Evolutionary conservation across 2,113 vertebrate genomes (phyloP).

Genomic region (Ifrita kowaldi): DNA sequence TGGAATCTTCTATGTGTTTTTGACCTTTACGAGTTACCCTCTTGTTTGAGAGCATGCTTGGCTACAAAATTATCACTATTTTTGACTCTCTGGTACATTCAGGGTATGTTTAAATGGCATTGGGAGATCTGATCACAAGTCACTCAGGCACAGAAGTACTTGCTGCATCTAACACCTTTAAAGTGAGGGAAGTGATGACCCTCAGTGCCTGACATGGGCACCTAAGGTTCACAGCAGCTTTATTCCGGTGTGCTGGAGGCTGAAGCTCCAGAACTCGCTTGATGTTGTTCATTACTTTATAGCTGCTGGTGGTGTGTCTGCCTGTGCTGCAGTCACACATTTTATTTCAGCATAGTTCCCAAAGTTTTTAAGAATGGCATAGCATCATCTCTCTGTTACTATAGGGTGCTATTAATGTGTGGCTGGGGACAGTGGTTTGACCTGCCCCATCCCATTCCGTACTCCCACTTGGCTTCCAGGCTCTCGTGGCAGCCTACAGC

Average conservation of each 20-base stretch:
- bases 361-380: not conserved
- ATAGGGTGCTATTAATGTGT: accelerated
- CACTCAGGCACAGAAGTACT: not conserved
- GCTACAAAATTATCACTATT: not conserved
- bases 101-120: not conserved
- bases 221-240: not conserved
- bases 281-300: not conserved
- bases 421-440: not conserved
- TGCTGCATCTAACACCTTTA: accelerated
- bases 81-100: not conserved
- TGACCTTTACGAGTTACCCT: not conserved
- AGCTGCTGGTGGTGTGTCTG: not conserved
- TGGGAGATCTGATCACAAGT: not conserved
- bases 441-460: not conserved
- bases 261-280: not conserved
- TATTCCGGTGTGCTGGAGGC: not conserved
- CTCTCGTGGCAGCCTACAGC: not conserved
- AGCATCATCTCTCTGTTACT: not conserved
- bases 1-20: not conserved
- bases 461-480: not conserved
- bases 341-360: accelerated
- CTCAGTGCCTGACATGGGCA: not conserved
- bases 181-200: not conserved
- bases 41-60: not conserved
- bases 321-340: not conserved